Evolutionary conservation across 2,888 invertebrate species (phyloP), one percentile per base, ranked within the genome.

Genomic region (Tenthredo scrophulariae): DNA sequence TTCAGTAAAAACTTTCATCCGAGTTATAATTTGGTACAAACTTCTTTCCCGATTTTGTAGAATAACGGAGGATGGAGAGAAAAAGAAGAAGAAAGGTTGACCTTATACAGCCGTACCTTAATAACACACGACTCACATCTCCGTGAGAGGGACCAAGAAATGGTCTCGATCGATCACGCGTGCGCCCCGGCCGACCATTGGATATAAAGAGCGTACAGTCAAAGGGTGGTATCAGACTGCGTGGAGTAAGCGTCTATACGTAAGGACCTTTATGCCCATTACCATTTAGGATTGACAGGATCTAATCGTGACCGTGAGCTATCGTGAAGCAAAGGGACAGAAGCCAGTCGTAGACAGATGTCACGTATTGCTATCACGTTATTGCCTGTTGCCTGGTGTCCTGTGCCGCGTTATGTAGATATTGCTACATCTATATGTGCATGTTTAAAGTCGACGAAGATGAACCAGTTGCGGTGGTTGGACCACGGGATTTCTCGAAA

Each of bases 91-190:
- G 13, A 80, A 58, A 22, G 62, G 62, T 7, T 33, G 40, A 80
- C 58, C 80, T 80, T 62, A 58, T 58, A 80, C 58, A 7, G 62
- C 40, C 62, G 80, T n/a, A 29, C 62, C 62, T 40, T 80, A 62
- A 80, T 80, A 80, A 80, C 58, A 29, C 62, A n/a, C 22, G 80
- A 58, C 80, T 80, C 40, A 40, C 40, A 62, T 80, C 40, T 80
- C 40, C 40, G 62, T 22, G n/a, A 58, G 62, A 62, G 80, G 40
- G 15, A 37, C 79, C 79, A 62, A 22, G 40, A 37, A 79, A 62
- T 79, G 54, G 79, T 79, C 37, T 79, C 79, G 54, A 79, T 58
- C 79, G 58, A 79, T 79, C 62, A 79, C 58, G 46, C 58, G 37
- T 40, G 80, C 62, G 40, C 62, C 6, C n/a, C 62, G 43, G 50